Percentiles rank a stretch among this genome's conserved stretches.
phyloP scores from a whole-genome alignment of 2,797 vertebrate genomes.

The Manis crassicaudata region DNA sequence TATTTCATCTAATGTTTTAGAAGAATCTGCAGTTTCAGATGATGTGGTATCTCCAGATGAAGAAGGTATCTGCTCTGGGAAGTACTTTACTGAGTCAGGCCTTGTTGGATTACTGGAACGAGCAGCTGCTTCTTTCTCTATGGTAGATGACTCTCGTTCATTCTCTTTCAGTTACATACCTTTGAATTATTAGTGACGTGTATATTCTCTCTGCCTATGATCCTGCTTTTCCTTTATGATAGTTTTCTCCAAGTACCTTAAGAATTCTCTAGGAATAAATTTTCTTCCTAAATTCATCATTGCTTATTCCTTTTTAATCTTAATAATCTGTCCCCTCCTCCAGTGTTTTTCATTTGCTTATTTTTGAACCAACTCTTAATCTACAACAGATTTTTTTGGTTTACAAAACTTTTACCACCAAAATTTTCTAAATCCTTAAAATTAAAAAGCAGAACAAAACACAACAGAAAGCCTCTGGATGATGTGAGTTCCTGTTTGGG shows the following conservation, averaged over 20 bases:
- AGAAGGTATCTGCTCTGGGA: conserved; percentile 99
- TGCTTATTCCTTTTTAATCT: not conserved
- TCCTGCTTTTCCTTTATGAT: conserved; percentile 26
- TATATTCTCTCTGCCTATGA: not conserved
- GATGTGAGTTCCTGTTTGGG: not conserved
- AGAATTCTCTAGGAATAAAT: not conserved
- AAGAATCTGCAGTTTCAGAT: conserved; percentile 98
- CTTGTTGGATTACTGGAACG: conserved; percentile 98
- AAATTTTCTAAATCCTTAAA: conserved; percentile 29
- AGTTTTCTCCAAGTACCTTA: not conserved
- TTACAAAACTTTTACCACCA: conserved; percentile 36
- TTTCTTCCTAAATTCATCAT: not conserved
- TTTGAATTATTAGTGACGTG: not conserved
- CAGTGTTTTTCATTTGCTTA: not conserved
- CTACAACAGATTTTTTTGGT: not conserved
- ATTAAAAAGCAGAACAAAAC: not conserved
- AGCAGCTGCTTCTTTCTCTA: conserved; percentile 97
- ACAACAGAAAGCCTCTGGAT: not conserved
- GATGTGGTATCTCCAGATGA: conserved; percentile 99
- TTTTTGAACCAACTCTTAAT: conserved; percentile 10
- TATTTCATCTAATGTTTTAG: conserved; percentile 98
- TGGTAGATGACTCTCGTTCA: conserved; percentile 87
- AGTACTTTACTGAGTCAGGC: conserved; percentile 98
- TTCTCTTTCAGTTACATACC: conserved; percentile 32
- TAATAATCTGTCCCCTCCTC: not conserved